Base-by-base conservation (phyloP, 2,113 vertebrate species). In the Oncorhynchus nerka region DNA sequence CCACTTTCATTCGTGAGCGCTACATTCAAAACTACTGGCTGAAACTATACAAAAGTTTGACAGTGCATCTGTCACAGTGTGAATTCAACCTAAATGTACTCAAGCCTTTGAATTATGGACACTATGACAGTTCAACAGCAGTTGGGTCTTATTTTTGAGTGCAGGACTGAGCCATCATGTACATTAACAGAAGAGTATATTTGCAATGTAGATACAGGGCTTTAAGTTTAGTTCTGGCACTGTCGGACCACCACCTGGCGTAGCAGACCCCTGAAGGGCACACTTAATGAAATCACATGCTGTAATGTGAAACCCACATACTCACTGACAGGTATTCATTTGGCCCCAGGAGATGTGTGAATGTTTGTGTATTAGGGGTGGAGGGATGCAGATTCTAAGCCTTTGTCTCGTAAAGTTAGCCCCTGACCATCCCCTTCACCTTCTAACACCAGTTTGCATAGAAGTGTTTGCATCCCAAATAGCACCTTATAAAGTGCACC, bases 251-350 rank as follows among this genome's bases (percentile, higher is more conserved):
- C 84, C 82, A 84, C 81, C 85, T 87, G 83, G 81, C 68, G 74
- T 75, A 12, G 76, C 74, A 87, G 83, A 84, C 84, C 79, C 88
- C 88, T 84, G 87, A 85, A 89, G 87, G 87, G 79, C 85, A 84
- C 65, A 79, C 30, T 80, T 88, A 89, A 91, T 91, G 75, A 90
- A 89, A 88, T 86, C 85, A 84, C 83, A 77, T 75, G 2, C 73
- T 55, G 68, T 78, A 77, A 84, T 79, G 81, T 68, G 71, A 88
- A 68, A 79, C 81, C 55, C 62, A 66, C 75, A 85, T 70, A 70
- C 79, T 76, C 77, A 76, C 59, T 83, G 86, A 87, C 85, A 87
- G 81, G 34, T 66, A 65, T 32, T 83, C 74, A 75, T 83, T 83
- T 85, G 83, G 79, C 81, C 79, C 83, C 39, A 12, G 26, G 22